These are phyloP conservation scores for Druon quercuslanigerum DNA, from an alignment of 1,140 invertebrate genomes.

Conservation along the genomic window DNA sequence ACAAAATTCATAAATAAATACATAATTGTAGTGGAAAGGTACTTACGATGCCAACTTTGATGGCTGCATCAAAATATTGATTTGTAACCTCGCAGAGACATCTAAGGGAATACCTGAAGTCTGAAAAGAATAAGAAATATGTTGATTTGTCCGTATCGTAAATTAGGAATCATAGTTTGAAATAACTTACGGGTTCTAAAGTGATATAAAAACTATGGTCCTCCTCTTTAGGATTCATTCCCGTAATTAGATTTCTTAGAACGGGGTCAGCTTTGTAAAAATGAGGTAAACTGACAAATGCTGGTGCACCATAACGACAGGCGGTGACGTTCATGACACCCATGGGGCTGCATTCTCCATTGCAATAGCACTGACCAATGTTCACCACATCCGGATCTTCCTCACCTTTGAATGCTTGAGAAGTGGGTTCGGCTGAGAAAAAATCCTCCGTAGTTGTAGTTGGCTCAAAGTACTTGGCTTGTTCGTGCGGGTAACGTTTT, in stretches of 20 bases:
- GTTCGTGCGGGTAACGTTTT: slow-evolving; percentile 65
- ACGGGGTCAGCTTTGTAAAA: slow-evolving; percentile 80
- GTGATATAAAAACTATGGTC: slow-evolving; percentile 79
- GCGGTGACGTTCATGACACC: slow-evolving; percentile 77
- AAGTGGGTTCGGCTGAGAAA: slow-evolving; percentile 60
- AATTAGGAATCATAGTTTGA: slow-evolving; percentile 3
- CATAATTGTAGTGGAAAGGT: slow-evolving; percentile 31
- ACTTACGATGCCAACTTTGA: slow-evolving; percentile 80
- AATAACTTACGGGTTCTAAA: slow-evolving; percentile 79
- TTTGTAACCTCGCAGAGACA: slow-evolving; percentile 84
- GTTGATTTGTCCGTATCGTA: slow-evolving; percentile 7
- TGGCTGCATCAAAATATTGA: slow-evolving; percentile 85
- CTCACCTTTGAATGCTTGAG: slow-evolving; percentile 39
- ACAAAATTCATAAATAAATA: too few species aligned
- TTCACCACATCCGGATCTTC: slow-evolving; percentile 79
- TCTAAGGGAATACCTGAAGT: slow-evolving; percentile 84
- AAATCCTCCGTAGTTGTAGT: slow-evolving; percentile 70
- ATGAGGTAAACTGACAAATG: slow-evolving; percentile 84
- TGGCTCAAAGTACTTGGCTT: slow-evolving; percentile 68
- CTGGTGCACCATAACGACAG: slow-evolving; percentile 79
- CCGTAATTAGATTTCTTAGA: slow-evolving; percentile 75
- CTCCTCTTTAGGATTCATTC: slow-evolving; percentile 77
- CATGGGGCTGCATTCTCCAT: slow-evolving; percentile 81
- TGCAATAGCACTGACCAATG: slow-evolving; percentile 81
- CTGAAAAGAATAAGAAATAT: slow-evolving; percentile 71